Evolutionary conservation across 2,888 invertebrate genomes (phyloP), one percentile per base, ranked within the genome.

Genomic region (Protodeltote pygarga): DNA sequence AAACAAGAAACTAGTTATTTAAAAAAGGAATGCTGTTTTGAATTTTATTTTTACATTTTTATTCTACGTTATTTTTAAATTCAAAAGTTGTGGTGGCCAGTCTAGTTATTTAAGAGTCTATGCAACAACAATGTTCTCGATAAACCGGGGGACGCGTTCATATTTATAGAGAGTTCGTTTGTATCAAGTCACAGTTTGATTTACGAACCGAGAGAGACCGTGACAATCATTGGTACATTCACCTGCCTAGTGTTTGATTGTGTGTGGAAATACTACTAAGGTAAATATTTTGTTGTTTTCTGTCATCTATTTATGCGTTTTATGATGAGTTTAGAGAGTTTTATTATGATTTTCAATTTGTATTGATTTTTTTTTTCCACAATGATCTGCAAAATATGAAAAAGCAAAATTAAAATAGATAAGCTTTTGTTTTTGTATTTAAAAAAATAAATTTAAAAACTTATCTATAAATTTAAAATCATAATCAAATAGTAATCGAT

Each of bases 81-180:
- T 37, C 19, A 0, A 38, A 24, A 42, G 33, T 5, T 4, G 4
- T 27, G 13, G 1, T 8, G 23, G 2, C 31, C 24, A 8, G 28
- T 68, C 63, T 69, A 8, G 2, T 29, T 60, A 10, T 3, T n/a
- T 3, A 38, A 40, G n/a, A n/a, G 25, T 58, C 61, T 68, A 14
- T 55, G 34, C 13, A 0, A 19, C 5, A 19, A 20, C 14, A 31
- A 33, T 48, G 25, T 29, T 27, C 29, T 17, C 45, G 51, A 55
- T 59, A 16, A 37, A 20, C 14, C 13, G 34, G n/a, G n/a, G n/a
- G n/a, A n/a, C 28, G 31, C 23, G 34, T 51, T 57, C 27, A 65
- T 76, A 78, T 77, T 77, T 77, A 78, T 63, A 71, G 55, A 28
- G 49, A 46, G 65, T 34, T 32, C 37, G 11, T 10, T 55, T 53